Conservation (phyloP, 2,888 invertebrate genomes). For the Drosophila kuntzei region DNA sequence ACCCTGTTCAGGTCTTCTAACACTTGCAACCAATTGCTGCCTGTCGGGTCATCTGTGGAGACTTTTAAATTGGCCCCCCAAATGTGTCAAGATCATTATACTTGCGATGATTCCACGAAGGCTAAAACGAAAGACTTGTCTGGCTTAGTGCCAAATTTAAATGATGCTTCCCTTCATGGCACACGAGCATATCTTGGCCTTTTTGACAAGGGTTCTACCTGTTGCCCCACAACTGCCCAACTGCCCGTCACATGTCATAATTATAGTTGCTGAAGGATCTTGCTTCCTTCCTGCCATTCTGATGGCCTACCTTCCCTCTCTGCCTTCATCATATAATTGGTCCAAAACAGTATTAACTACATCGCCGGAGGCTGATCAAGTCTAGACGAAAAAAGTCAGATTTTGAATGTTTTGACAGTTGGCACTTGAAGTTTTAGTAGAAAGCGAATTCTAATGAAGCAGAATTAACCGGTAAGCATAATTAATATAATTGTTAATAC, state of each 20-base stretch:
- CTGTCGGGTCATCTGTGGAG: constrained; percentile 53
- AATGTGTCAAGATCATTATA: constrained; percentile 75
- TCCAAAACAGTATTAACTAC: constrained; percentile 47
- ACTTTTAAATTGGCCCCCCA: constrained; percentile 70
- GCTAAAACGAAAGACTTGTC: constrained; percentile 24
- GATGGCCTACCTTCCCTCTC: neutral
- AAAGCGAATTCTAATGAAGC: neutral
- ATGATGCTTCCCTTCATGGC: constrained; percentile 44
- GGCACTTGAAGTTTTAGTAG: constrained; percentile 51
- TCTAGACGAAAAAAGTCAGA: constrained; percentile 66
- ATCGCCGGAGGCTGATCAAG: constrained; percentile 62
- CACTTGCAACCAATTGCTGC: constrained; percentile 7
- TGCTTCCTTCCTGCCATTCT: constrained; percentile 24
- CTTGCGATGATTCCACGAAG: constrained; percentile 57
- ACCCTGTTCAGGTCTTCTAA: constrained; percentile 6
- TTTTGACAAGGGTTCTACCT: constrained; percentile 69
- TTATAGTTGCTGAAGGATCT: constrained; percentile 57
- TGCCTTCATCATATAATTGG: constrained; percentile 58
- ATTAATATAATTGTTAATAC: neutral
- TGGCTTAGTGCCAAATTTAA: constrained; percentile 43
- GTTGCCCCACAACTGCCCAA: constrained; percentile 22
- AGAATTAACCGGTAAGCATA: neutral
- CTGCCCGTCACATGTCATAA: constrained; percentile 75
- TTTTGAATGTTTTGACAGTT: constrained; percentile 70
- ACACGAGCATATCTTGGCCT: constrained; percentile 12